Percentiles rank a stretch among this genome's conserved stretches.
phyloP scores from a whole-genome alignment of 1,140 invertebrate genomes.

The Lanistes nyassanus region DNA sequence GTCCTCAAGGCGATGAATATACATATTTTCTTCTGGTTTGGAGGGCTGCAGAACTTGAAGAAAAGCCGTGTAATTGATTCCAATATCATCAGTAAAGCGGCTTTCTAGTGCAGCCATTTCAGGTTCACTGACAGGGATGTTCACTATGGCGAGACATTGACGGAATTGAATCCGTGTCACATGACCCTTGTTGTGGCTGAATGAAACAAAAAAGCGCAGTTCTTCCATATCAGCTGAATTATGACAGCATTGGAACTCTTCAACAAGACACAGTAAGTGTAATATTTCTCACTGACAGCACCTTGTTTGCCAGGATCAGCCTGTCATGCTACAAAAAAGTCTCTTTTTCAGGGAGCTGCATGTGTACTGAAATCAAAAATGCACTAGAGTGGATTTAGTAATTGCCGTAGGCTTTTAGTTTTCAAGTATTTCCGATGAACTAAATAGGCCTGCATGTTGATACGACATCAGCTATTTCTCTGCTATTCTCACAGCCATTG shows the following conservation, averaged over 20 bases:
- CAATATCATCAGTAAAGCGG: slow-evolving; percentile 62
- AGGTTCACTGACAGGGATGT: slow-evolving; percentile 54
- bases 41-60: slow-evolving; percentile 56
- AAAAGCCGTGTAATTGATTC: slow-evolving; percentile 65
- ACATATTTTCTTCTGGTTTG: slow-evolving; percentile 54
- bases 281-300: too few species aligned
- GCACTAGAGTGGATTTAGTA: too few species aligned
- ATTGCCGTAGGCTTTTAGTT: too few species aligned
- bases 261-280: background rate
- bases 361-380: too few species aligned
- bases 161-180: slow-evolving; percentile 63
- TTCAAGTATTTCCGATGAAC: too few species aligned
- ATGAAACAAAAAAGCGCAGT: slow-evolving; percentile 28
- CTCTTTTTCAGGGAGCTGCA: too few species aligned
- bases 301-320: too few species aligned
- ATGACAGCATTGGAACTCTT: background rate
- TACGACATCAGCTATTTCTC: too few species aligned
- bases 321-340: too few species aligned
- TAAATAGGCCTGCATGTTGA: too few species aligned
- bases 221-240: background rate
- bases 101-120: slow-evolving; percentile 62
- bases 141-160: slow-evolving; percentile 63
- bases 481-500: too few species aligned
- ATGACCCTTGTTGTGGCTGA: slow-evolving; percentile 65
- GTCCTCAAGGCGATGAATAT: slow-evolving; percentile 58